Base-by-base conservation (phyloP, 2,888 invertebrate genomes). In the Leptarthrus brevirostris region DNA sequence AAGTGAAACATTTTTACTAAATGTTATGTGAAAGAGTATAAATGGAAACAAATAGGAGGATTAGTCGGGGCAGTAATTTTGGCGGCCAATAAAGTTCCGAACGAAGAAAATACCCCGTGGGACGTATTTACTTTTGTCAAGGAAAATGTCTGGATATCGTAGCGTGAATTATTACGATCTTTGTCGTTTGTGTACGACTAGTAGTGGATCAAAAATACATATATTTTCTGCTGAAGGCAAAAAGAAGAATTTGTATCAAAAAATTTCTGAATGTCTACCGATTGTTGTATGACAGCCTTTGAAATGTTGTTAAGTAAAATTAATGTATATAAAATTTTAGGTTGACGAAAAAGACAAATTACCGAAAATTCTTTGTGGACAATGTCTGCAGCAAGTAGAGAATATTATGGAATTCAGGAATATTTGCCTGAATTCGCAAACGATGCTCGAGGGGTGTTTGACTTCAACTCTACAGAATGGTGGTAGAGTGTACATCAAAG, bases 121-220 rank as follows among this genome's bases (percentile, higher is more conserved):
- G 26, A 14, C 16, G 52, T 47, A 47, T 1, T 47, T 5, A 12
- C n/a, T 14, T 47, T 1, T 14, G n/a, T 4, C n/a, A 12, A 47
- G 26, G 5, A 70, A 64, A 30, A 90, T 90, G 90, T 87, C 90
- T 78, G 90, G 89, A 80, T 90, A 91, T 82, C 88, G 89, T 79
- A 88, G 90, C 80, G 91, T 91, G 44, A 90, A 90, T 83, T 91
- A 90, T 82, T 90, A 90, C 82, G 91, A 91, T 84, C 84, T 91
- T 79, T 91, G 91, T 81, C 87, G 91, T 78, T 84, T 91, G 76
- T 91, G 91, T 82, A 90, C 90, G 18, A 89, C 88, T 77, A 90
- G 89, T 80, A 89, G 90, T 80, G 88, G 89, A 74, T 87, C 87
- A 77, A 90, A 89, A 83, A 88, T 89, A 77, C 88, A 91, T 81